Base-by-base conservation (phyloP, 2,888 invertebrate species). In the Pyrrhia umbra region DNA sequence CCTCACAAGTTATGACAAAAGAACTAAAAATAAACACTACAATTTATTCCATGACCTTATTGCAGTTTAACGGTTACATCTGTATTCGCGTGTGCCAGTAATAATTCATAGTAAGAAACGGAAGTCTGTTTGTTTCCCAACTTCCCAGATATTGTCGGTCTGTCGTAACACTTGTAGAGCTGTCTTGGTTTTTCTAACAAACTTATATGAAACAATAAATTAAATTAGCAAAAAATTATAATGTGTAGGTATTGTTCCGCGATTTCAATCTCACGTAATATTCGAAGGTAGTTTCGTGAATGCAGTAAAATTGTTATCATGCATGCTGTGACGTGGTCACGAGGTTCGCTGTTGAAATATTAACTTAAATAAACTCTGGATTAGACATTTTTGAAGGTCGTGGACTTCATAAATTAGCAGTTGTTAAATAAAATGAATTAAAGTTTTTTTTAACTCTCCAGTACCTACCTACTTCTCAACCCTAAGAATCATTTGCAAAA, bases 81-180 rank as follows among this genome's bases (percentile, higher is more conserved):
- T 61, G 23, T 34, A 30, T 18, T 49, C 34, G 66, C 65, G 46
- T 66, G 55, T 57, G 52, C 46, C 15, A 58, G 45, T 65, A 71
- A 72, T 57, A 64, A 71, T 52, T 61, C 52, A 40, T 34, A 42
- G 57, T 65, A 62, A 59, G 42, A 47, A 75, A 68, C 74, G 79
- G 77, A 82, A 81, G 79, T 63, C 10, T 18, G 55, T 54, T 51
- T 75, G 47, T 80, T 76, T 61, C 69, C 63, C 54, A 82, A 81
- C 74, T 82, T 84, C 80, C 80, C 84, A 82, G 69, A 80, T 72
- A 79, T 76, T 82, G 70, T 66, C 66, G 52, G 70, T 59, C 45
- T 81, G 56, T 81, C 61, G 81, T 81, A 79, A 81, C 68, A 34
- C 49, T 50, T 25, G 59, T 63, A 55, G 45, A 51, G 58, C 70